Evolutionary conservation across 1,140 invertebrate genomes (phyloP).

Genomic region (Drosophila pandora): DNA sequence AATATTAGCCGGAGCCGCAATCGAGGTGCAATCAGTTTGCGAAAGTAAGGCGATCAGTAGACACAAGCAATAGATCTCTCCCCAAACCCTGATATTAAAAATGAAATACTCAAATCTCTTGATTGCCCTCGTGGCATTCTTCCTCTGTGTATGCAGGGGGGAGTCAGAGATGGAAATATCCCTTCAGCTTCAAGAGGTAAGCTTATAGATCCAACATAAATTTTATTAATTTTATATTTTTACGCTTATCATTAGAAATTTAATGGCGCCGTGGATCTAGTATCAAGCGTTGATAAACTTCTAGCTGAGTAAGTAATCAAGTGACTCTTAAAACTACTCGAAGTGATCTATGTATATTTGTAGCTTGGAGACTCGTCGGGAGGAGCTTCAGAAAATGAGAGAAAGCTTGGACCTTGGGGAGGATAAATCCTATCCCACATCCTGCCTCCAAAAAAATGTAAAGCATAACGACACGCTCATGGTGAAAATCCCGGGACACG

Average conservation of each 20-base stretch:
- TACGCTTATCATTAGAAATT: neutral
- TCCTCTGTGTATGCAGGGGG: neutral
- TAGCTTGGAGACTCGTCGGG: slow-evolving; percentile 11
- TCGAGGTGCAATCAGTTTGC: neutral
- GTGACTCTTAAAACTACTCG: neutral
- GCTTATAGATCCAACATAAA: neutral
- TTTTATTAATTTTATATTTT: neutral
- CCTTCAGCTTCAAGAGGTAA: slow-evolving; percentile 10
- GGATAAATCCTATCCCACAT: slow-evolving; percentile 2
- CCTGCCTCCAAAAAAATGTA: neutral
- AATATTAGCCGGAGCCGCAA: neutral
- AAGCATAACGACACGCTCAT: slow-evolving; percentile 2
- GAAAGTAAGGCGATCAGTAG: neutral
- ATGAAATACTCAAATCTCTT: neutral
- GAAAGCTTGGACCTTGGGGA: neutral
- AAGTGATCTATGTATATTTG: neutral
- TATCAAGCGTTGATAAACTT: slow-evolving; percentile 16
- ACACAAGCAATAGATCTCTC: neutral
- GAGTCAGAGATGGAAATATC: neutral
- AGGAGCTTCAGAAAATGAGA: slow-evolving; percentile 9
- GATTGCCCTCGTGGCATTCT: slow-evolving; percentile 7
- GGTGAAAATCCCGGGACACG: slow-evolving; percentile 20
- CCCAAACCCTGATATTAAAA: neutral
- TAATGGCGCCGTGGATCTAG: neutral
- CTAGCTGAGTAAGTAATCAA: slow-evolving; percentile 23